Evolutionary conservation across 2,888 invertebrate genomes (phyloP), one percentile per base, ranked within the genome.

Genomic region (Polydrusus pterygomalis): DNA sequence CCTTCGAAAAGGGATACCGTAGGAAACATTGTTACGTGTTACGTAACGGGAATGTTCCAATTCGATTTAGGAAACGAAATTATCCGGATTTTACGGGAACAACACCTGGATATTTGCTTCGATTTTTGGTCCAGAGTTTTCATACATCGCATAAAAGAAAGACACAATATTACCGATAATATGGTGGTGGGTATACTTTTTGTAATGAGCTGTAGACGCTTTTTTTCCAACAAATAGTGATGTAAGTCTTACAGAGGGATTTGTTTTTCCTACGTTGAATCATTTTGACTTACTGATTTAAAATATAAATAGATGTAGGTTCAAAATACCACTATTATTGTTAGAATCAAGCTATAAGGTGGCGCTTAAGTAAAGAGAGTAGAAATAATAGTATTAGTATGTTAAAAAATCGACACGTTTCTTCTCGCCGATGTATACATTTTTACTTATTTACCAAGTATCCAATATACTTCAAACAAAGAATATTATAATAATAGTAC

Each of bases 121-220:
- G 58, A 60, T 38, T 34, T 56, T 60, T 60, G 38, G 58, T 38
- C 58, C 58, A 60, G 58, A 60, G 17, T 60, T 60, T 60, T 30
- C 18, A 60, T 60, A 60, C 15, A 30, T 38, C 11, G n/a, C 25
- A 11, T 18, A 18, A 11, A 38, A 17, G 11, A 1, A 38, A 38
- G 15, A 17, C 10, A 15, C 13, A 60, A 38, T 60, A 34, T 34
- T 38, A 38, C 58, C 17, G 13, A 54, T 47, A 17, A 15, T 2
- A 3, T 17, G 17, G 15, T 47, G 47, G 47, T 45, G 15, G 15
- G n/a, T 25, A 25, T 25, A 25, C 5, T 25, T 25, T 25, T n/a
- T n/a, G n/a, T n/a, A n/a, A n/a, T n/a, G n/a, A n/a, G n/a, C n/a
- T n/a, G n/a, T n/a, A n/a, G n/a, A n/a, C n/a, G n/a, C n/a, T n/a